Conservation (phyloP, 2,888 invertebrate genomes). For the Hyalella azteca region DNA sequence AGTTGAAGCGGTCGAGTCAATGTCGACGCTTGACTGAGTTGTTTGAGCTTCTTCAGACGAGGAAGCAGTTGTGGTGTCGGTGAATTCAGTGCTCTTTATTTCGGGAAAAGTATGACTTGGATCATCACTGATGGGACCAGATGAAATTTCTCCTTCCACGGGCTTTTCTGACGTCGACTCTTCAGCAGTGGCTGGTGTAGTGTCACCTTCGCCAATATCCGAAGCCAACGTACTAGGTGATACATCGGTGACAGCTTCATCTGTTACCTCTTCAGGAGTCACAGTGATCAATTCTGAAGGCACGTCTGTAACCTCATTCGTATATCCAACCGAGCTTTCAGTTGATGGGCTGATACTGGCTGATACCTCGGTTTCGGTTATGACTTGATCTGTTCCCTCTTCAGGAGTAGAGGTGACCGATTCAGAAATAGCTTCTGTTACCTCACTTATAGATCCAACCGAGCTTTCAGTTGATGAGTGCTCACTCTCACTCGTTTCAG, state of each 20-base stretch:
- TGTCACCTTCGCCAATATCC: not conserved
- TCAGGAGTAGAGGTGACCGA: not conserved
- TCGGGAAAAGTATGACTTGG: constrained; percentile 8
- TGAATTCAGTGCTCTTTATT: constrained; percentile 21
- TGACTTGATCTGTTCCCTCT: not conserved
- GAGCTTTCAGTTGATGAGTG: constrained; percentile 9
- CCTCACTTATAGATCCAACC: not conserved
- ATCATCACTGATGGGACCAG: constrained; percentile 40
- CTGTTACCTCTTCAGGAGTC: not conserved
- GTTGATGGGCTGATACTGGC: constrained; percentile 9
- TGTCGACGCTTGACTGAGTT: not conserved
- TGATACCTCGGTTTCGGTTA: not conserved
- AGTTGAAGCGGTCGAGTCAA: constrained; percentile 34
- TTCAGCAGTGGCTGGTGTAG: not conserved
- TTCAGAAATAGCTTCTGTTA: not conserved
- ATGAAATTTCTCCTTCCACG: not conserved
- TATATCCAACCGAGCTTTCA: constrained; percentile 1
- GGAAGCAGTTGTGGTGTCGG: not conserved
- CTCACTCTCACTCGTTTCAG: constrained; percentile 23
- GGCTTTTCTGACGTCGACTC: not conserved
- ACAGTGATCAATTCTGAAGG: not conserved
- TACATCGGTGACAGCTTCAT: not conserved
- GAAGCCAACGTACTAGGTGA: not conserved
- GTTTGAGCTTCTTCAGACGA: constrained; percentile 1
- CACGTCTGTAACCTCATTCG: not conserved